Evolutionary conservation across 2,797 vertebrate genomes (phyloP), one percentile per base, ranked within the genome.

Genomic region (Siniperca obscura): DNA sequence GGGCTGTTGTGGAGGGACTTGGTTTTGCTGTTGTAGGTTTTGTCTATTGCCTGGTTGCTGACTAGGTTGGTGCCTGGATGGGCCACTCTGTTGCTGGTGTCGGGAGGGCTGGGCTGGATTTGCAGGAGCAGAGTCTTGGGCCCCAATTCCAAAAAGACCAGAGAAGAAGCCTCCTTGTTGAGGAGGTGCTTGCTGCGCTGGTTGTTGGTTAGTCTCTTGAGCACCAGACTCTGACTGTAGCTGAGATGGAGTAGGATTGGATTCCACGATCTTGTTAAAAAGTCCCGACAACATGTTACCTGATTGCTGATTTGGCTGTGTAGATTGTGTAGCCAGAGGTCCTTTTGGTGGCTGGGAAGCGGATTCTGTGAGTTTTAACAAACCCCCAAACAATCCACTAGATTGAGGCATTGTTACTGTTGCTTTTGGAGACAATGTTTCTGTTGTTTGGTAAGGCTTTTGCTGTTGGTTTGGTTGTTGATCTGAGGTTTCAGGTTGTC

Each of bases 301-400:
- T 80, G 84, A 44, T 92, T 94, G 87, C 90, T 96, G 91, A 81
- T 85, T 83, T 92, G 93, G 89, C 80, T 94, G 91, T 69, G 80
- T 55, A 65, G 81, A 56, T 61, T 91, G 87, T 81, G 74, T 70
- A 64, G 25, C 55, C 12, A 57, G 19, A 16, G 78, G 75, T 82
- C 34, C 82, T 86, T 87, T 81, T 22, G 82, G 88, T 74, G 81
- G 48, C 55, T 94, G 91, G 7, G 84, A 79, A 62, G 87, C 48
- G 48, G 91, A 94, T 87, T 97, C 96, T 80, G 92, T 90, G 67
- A 95, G 90, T 91, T 95, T 98, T 76, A 96, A 88, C 73, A 96
- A 91, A 0, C 95, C 95, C 55, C 94, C 93, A 85, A 97, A 93
- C 50, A 97, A 81, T 60, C 94, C 93, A 89, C 90, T 90, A 80